A percentile compares a stretch with the other conserved stretches of the same genome.
phyloP scores from a whole-genome alignment of 2,113 vertebrate genomes.

The Perognathus longimembris region DNA sequence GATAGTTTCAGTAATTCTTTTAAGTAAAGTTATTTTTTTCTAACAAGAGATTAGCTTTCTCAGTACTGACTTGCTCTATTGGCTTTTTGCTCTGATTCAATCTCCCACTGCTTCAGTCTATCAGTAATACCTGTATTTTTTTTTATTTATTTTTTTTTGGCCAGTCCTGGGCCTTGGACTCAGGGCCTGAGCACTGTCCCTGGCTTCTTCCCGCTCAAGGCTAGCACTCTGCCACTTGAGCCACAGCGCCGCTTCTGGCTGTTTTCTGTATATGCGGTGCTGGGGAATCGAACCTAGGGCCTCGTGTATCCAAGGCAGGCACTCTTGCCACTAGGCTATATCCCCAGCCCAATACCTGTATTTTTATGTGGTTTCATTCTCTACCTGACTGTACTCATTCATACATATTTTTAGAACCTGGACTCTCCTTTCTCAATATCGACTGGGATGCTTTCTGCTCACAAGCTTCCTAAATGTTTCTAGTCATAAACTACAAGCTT shows the following conservation, averaged over 20 bases:
- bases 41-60: neutral
- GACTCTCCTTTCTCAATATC: neutral
- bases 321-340: too few species aligned
- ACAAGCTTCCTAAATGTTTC: neutral
- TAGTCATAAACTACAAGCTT: conserved; percentile 9
- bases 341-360: too few species aligned
- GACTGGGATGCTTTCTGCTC: too few species aligned
- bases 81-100: neutral
- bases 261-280: too few species aligned
- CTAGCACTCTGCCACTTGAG: too few species aligned
- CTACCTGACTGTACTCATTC: neutral
- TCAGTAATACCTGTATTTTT: neutral
- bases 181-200: too few species aligned
- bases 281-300: too few species aligned
- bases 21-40: conserved; percentile 14
- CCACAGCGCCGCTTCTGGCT: too few species aligned
- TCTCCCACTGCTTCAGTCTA: neutral
- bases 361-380: neutral
- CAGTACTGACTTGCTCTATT: neutral
- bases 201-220: too few species aligned
- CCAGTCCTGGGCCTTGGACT: too few species aligned
- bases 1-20: neutral
- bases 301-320: too few species aligned
- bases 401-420: neutral
- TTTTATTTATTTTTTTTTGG: too few species aligned